These are phyloP conservation scores for Lethrus apterus DNA, from an alignment of 1,140 invertebrate species.

Conservation along the genomic window DNA sequence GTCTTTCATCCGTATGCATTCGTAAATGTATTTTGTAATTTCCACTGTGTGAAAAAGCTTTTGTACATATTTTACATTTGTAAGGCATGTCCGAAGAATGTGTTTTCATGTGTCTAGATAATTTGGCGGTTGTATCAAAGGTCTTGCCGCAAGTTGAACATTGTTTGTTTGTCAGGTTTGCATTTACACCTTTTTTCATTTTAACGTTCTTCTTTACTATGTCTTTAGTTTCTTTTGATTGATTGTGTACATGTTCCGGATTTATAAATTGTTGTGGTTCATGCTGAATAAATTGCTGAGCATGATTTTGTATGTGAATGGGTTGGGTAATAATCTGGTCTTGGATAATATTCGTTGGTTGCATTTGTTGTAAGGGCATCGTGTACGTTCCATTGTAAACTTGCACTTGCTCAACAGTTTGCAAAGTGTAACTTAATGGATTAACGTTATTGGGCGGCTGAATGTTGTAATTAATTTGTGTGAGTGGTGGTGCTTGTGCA, in stretches of 20 bases:
- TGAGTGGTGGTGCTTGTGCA: slow-evolving; percentile 16
- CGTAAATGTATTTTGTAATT: slow-evolving; percentile 54
- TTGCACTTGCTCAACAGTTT: slow-evolving; percentile 27
- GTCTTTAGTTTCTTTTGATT: slow-evolving; percentile 24
- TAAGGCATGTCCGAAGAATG: slow-evolving; percentile 63
- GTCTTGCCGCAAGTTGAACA: slow-evolving; percentile 52
- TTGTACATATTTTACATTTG: slow-evolving; percentile 61
- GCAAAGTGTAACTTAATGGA: slow-evolving; percentile 25
- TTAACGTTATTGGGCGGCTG: slow-evolving; percentile 24
- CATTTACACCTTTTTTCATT: slow-evolving; percentile 23
- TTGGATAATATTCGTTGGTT: slow-evolving; percentile 23
- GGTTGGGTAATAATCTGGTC: slow-evolving; percentile 20
- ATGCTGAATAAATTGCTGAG: slow-evolving; percentile 17
- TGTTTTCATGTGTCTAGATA: slow-evolving; percentile 52
- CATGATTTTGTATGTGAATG: slow-evolving; percentile 10
- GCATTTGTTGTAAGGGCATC: slow-evolving; percentile 26
- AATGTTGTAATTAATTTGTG: slow-evolving; percentile 30
- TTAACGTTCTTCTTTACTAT: slow-evolving; percentile 20
- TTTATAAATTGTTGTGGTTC: slow-evolving; percentile 11
- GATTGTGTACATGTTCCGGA: slow-evolving; percentile 13
- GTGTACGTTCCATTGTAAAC: slow-evolving; percentile 28
- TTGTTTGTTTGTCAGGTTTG: slow-evolving; percentile 30
- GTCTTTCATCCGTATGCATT: slow-evolving; percentile 53
- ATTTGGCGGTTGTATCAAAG: slow-evolving; percentile 48
- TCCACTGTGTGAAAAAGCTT: slow-evolving; percentile 59